Conservation (phyloP, 2,797 vertebrate species). For the Ctenosaura bakeri region DNA sequence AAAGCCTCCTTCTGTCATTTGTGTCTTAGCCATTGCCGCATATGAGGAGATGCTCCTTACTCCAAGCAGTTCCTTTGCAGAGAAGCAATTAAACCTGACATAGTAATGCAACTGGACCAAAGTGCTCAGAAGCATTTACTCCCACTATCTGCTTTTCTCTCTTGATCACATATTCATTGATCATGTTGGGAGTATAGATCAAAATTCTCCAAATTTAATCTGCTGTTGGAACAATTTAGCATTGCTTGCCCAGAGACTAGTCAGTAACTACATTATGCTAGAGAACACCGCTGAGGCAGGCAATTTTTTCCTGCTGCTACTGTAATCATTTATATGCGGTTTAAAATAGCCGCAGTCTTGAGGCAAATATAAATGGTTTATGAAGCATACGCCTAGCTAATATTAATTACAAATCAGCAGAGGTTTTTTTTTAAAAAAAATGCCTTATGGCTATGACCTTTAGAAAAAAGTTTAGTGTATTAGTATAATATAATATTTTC, state of each 20-base stretch:
- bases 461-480: slow-evolving; percentile 12
- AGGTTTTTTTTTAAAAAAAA: background rate
- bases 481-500: background rate
- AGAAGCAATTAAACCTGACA: background rate
- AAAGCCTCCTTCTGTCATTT: background rate
- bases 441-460: background rate
- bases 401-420: slow-evolving; percentile 21
- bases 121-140: background rate
- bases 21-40: background rate
- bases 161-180: slow-evolving; percentile 23
- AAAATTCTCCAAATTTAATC: slow-evolving; percentile 11
- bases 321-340: background rate
- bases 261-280: background rate
- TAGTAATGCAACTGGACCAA: background rate
- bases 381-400: background rate
- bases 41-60: background rate
- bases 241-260: background rate
- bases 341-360: slow-evolving; percentile 22
- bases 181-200: background rate
- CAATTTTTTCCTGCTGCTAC: slow-evolving; percentile 41
- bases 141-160: background rate
- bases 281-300: slow-evolving; percentile 4
- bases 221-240: slow-evolving; percentile 22
- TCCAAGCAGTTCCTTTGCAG: background rate
- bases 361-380: slow-evolving; percentile 19